Evolutionary conservation across 2,888 invertebrate genomes (phyloP).

Genomic region (Hypercompe scribonia): DNA sequence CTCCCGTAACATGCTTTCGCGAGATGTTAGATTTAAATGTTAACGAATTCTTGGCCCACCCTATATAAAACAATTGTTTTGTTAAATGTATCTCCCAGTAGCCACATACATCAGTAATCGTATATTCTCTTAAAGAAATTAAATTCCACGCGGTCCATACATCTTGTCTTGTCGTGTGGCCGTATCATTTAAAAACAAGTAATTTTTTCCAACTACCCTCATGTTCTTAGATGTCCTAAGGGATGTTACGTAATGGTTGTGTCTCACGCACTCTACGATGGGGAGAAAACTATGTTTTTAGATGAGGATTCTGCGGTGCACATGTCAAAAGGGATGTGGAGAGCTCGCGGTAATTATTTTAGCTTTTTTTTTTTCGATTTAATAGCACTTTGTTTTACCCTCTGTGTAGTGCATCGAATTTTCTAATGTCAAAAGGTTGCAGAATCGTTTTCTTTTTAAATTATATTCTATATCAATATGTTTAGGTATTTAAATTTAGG

Average conservation of each 20-base stretch:
- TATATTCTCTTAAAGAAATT: conserved; percentile 7
- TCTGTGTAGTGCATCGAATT: too few species aligned
- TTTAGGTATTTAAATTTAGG: too few species aligned
- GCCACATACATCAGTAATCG: neutral
- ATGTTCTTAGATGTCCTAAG: conserved; percentile 29
- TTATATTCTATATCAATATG: too few species aligned
- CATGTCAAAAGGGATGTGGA: neutral
- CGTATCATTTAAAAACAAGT: conserved; percentile 23
- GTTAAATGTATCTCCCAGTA: neutral
- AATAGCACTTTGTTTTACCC: neutral
- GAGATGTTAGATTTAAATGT: too few species aligned
- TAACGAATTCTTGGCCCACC: too few species aligned
- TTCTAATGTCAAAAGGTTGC: neutral
- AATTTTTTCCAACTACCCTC: conserved; percentile 22
- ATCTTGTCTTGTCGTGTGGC: conserved; percentile 9
- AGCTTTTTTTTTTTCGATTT: neutral
- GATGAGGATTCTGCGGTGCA: conserved; percentile 40
- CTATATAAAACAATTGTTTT: neutral
- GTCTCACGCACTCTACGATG: conserved; percentile 40
- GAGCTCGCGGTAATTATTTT: conserved; percentile 1
- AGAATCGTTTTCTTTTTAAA: neutral
- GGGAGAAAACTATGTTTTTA: conserved; percentile 40
- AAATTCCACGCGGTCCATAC: conserved; percentile 9
- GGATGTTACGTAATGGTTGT: conserved; percentile 43
- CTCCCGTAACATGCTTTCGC: too few species aligned